Evolutionary conservation across 1,140 invertebrate genomes (phyloP), one percentile per base, ranked within the genome.

Genomic region (Latrodectus geometricus): DNA sequence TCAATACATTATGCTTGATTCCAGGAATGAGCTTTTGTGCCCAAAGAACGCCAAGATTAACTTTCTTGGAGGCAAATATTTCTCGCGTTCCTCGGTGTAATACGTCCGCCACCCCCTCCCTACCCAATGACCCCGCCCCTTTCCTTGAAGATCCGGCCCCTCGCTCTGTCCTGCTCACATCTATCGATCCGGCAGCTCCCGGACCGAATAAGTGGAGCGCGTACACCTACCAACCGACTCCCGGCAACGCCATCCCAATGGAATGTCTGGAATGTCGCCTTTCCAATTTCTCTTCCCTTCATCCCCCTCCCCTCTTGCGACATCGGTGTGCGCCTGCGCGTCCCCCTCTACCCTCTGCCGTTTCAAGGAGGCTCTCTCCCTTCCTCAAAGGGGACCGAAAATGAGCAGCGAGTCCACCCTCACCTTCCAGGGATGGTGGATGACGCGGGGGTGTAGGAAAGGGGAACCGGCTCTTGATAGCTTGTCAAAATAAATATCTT

Each of bases 161-260:
- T 66, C 61, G 1, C 35, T 35, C 35, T 35, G 35, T 77, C 74
- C 74, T 52, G 8, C 12, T 72, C 69, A 15, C 56, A 23, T 66
- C 74, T n/a, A 54, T 75, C 73, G 73, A n/a, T 52, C 49, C 73
- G 15, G 11, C 49, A 52, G 9, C 49, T 12, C 52, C n/a, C 12
- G 48, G 20, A 65, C 76, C 3, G 21, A 66, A 65, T 65, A 66
- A 78, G 76, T 78, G 76, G 65, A 78, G 76, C 21, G 68, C 79
- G 79, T 81, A 81, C 79, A 81, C 79, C 79, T 81, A 81, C 79
- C 68, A 52, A 70, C 79, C 76, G 76, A 78, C 76, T 54, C 56
- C 79, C 50, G 50, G 69, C 79, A 81, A 81, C 79, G 79, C 79
- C 79, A 81, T 81, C 79, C 79, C 79, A 70, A 69, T 70, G 79